Base-by-base conservation (phyloP, 2,888 invertebrate genomes). In the Junonia oenone region DNA sequence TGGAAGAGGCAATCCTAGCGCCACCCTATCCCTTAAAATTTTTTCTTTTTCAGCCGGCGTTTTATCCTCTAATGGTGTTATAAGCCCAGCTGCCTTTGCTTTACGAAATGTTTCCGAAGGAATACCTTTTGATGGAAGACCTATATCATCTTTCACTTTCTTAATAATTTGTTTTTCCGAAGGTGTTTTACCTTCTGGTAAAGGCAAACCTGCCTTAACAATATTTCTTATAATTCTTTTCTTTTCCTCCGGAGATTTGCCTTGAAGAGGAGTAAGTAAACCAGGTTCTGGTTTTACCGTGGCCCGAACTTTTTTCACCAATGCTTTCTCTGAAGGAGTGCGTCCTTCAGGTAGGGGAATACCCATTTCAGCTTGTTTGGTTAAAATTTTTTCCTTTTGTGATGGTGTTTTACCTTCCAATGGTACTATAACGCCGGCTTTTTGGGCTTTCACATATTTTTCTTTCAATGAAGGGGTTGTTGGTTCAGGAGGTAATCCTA, bases 181-280 rank as follows among this genome's bases (percentile, higher is more conserved):
- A 0, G 64, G 15, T 2, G 74, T 72, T 66, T 71, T 70, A 0
- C 56, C 73, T 49, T 72, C 70, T 2, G 76, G 75, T 3, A 77
- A 55, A 0, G 68, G 68, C 1, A 74, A 9, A 0, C 74, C 75
- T 9, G 65, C 62, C 46, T 55, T 64, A 3, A 64, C 71, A 48
- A 74, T 56, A 2, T 63, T 68, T 62, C 26, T 63, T 22, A 64
- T 15, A 6, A 59, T 56, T 43, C 47, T 57, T 51, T 73, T 71
- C 51, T 71, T 73, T 55, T 75, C 67, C 8, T 68, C 55, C 14
- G 57, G 56, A 6, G 65, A 52, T 59, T 68, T 70, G 8, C 62
- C 66, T 43, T 60, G 55, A 14, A 67, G 40, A 2, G 65, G 64
- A 6, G 61, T 68, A 5, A 71, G 8, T 0, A 58, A 33, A 35